phyloP scores from a whole-genome alignment of 2,888 invertebrate species.

The Geotrupes spiniger region DNA sequence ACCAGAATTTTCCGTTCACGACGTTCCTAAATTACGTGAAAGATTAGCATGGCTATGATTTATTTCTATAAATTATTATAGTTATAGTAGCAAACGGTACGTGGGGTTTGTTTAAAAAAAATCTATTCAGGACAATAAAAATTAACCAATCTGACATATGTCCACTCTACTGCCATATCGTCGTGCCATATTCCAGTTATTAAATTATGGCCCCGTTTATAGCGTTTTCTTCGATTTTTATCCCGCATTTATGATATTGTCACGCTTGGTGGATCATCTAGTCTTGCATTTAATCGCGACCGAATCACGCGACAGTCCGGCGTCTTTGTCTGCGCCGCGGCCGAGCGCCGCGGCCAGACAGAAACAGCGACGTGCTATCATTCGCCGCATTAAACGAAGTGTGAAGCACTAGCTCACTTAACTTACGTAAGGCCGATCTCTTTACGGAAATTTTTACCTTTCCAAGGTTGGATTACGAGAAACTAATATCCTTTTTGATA shows the following conservation, averaged over 20 bases:
- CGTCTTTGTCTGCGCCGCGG: slow-evolving; percentile 12
- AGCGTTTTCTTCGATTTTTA: slow-evolving; percentile 2
- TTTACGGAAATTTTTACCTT: slow-evolving; percentile 30
- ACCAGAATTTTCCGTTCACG: no score
- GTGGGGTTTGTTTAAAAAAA: no score
- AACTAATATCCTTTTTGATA: slow-evolving; percentile 7
- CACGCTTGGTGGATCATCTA: slow-evolving; percentile 29
- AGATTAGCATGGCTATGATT: no score
- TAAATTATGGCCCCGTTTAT: slow-evolving; percentile 2
- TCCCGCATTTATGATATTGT: slow-evolving; percentile 23
- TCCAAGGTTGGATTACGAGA: slow-evolving; percentile 25
- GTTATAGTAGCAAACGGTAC: no score
- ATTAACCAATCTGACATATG: no score
- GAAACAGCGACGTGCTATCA: background rate
- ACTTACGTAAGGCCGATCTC: slow-evolving; percentile 31
- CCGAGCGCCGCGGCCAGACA: slow-evolving; percentile 2
- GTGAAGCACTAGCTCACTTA: slow-evolving; percentile 24
- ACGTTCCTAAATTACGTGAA: no score
- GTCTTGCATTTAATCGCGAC: slow-evolving; percentile 21
- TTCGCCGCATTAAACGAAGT: slow-evolving; percentile 20
- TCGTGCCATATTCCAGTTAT: no score
- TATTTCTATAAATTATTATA: no score
- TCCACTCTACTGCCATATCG: no score
- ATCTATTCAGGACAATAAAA: no score
- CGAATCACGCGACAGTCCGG: slow-evolving; percentile 7